These are phyloP conservation scores for Serranus cabrilla DNA, from an alignment of 2,797 vertebrate genomes.

Conservation along the genomic window DNA sequence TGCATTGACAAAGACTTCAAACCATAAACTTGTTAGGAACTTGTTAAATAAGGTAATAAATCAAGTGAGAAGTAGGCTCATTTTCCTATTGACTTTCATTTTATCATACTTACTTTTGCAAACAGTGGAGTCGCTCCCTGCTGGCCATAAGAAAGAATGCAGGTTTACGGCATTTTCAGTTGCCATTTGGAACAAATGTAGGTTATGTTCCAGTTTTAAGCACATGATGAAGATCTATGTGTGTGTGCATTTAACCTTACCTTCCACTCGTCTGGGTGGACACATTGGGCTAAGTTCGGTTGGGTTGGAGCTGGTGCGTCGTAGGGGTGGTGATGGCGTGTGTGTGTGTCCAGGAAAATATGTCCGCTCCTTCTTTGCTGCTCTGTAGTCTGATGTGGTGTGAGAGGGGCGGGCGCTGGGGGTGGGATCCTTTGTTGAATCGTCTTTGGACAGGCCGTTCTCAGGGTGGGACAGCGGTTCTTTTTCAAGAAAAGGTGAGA, in stretches of 20 bases:
- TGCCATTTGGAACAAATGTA: too few relatives aligned
- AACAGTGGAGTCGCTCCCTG: too few relatives aligned
- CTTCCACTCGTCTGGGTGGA: slow-evolving; percentile 90
- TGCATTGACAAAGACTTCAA: too few relatives aligned
- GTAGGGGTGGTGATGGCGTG: slow-evolving; percentile 73
- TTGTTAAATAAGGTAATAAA: too few relatives aligned
- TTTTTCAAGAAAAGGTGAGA: slow-evolving; percentile 61
- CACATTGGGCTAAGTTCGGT: slow-evolving; percentile 83
- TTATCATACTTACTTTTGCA: too few relatives aligned
- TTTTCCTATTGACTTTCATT: too few relatives aligned
- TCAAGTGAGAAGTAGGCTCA: too few relatives aligned
- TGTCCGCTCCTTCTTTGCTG: slow-evolving; percentile 79
- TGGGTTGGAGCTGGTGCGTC: slow-evolving; percentile 86
- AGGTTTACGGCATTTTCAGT: too few relatives aligned
- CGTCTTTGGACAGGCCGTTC: slow-evolving; percentile 85
- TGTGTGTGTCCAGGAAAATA: slow-evolving; percentile 83
- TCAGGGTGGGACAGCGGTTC: slow-evolving; percentile 84
- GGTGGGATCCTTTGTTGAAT: slow-evolving; percentile 83
- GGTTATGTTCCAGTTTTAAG: too few relatives aligned
- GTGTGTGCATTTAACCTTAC: slow-evolving; percentile 73
- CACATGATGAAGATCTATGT: too few relatives aligned
- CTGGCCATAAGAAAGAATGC: too few relatives aligned
- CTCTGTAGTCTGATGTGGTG: slow-evolving; percentile 79
- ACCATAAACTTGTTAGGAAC: too few relatives aligned
- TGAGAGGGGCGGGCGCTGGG: slow-evolving; percentile 80